These are phyloP conservation scores for Neodiprion fabricii DNA, from an alignment of 1,140 invertebrate genomes.

Conservation along the genomic window DNA sequence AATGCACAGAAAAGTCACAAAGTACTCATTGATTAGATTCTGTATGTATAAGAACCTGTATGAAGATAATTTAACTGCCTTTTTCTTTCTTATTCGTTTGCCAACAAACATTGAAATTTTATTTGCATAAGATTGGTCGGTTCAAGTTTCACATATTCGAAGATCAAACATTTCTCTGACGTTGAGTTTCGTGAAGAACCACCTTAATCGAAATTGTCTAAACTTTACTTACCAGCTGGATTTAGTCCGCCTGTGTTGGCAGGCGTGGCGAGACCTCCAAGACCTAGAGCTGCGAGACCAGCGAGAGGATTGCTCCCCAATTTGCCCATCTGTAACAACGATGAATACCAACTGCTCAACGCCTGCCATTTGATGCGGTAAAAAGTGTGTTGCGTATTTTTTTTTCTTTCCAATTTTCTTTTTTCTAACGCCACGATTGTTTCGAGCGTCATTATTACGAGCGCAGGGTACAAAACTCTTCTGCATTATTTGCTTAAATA, in stretches of 20 bases:
- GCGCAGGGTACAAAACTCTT: constrained; percentile 19
- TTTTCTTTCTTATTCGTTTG: too few species aligned
- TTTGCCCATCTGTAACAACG: constrained; percentile 77
- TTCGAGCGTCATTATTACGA: constrained; percentile 23
- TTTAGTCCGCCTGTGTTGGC: constrained; percentile 84
- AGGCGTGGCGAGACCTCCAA: constrained; percentile 79
- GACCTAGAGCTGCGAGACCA: constrained; percentile 82
- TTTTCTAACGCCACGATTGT: neutral
- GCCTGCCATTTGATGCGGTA: too few species aligned
- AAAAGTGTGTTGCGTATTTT: neutral
- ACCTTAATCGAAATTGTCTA: constrained; percentile 1
- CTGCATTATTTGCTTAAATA: constrained; percentile 19
- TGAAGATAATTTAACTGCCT: too few species aligned
- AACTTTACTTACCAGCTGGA: constrained; percentile 76
- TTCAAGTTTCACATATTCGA: too few species aligned
- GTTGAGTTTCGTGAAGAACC: neutral
- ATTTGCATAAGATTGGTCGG: too few species aligned
- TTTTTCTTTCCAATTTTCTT: neutral
- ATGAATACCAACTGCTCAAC: constrained; percentile 30
- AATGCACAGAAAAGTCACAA: too few species aligned
- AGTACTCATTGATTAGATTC: too few species aligned
- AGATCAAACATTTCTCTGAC: too few species aligned
- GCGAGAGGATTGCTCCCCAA: constrained; percentile 86
- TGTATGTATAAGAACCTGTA: too few species aligned
- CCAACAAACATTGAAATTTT: too few species aligned